Evolutionary conservation across 2,888 invertebrate genomes (phyloP).

Genomic region (Meta bourneti): DNA sequence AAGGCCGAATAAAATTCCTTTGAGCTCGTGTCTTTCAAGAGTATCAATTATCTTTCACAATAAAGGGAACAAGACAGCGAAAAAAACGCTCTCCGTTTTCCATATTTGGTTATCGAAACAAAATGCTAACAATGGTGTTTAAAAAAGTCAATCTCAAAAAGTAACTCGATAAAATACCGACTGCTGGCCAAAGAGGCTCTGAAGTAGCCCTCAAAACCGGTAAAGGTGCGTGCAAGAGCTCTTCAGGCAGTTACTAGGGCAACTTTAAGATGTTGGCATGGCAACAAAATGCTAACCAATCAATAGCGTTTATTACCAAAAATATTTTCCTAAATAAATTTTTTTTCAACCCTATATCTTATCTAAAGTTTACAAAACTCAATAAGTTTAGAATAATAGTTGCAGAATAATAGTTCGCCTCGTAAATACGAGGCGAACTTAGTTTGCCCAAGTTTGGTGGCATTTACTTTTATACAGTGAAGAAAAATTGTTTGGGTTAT

Average conservation of each 20-base stretch:
- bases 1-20: background rate
- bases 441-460: too few relatives aligned
- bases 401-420: too few relatives aligned
- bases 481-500: too few relatives aligned
- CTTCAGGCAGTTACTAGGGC: slow-evolving; percentile 69
- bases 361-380: slow-evolving; percentile 9
- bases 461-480: too few relatives aligned
- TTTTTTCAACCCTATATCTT: slow-evolving; percentile 25
- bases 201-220: slow-evolving; percentile 65
- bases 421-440: too few relatives aligned
- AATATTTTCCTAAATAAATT: slow-evolving; percentile 60
- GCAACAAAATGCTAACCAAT: slow-evolving; percentile 73
- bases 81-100: slow-evolving; percentile 2
- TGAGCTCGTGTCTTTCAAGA: background rate
- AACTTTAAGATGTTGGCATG: slow-evolving; percentile 71
- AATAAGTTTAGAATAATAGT: background rate
- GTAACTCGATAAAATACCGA: slow-evolving; percentile 53
- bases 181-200: slow-evolving; percentile 44
- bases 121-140: slow-evolving; percentile 39
- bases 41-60: slow-evolving; percentile 35
- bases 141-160: slow-evolving; percentile 52
- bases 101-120: slow-evolving; percentile 36
- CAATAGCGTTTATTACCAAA: slow-evolving; percentile 74
- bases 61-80: background rate
- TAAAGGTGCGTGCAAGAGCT: slow-evolving; percentile 62